phyloP scores from a whole-genome alignment of 2,113 vertebrate genomes.

The Burhinus oedicnemus region DNA sequence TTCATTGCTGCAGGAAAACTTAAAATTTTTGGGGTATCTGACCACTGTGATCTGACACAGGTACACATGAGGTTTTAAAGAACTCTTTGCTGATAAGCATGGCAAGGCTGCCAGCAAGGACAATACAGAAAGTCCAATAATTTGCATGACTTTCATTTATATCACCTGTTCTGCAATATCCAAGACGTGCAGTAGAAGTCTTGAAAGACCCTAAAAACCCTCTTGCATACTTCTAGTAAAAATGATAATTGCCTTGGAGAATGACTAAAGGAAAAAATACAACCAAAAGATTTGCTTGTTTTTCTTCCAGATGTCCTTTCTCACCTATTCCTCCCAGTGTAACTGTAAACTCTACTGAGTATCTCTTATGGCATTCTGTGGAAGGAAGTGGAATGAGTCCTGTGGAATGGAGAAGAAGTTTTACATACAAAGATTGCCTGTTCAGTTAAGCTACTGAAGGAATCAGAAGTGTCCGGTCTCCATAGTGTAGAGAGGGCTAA shows the following conservation, averaged over 20 bases:
- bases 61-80: not conserved
- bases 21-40: not conserved
- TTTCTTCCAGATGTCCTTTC: not conserved
- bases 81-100: not conserved
- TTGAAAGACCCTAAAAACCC: not conserved
- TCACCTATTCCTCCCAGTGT: not conserved
- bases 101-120: not conserved
- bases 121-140: not conserved
- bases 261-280: not conserved
- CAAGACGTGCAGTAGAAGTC: not conserved
- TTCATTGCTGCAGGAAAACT: not conserved
- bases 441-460: not conserved
- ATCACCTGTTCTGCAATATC: not conserved
- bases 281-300: not conserved
- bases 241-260: not conserved
- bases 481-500: not conserved
- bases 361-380: not conserved
- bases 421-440: not conserved
- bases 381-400: not conserved
- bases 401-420: not conserved
- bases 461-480: not conserved
- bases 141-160: not conserved
- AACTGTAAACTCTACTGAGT: not conserved
- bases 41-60: not conserved
- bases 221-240: not conserved